Conservation (phyloP, 2,797 vertebrate genomes). For the Phrynocephalus vlangalii region DNA sequence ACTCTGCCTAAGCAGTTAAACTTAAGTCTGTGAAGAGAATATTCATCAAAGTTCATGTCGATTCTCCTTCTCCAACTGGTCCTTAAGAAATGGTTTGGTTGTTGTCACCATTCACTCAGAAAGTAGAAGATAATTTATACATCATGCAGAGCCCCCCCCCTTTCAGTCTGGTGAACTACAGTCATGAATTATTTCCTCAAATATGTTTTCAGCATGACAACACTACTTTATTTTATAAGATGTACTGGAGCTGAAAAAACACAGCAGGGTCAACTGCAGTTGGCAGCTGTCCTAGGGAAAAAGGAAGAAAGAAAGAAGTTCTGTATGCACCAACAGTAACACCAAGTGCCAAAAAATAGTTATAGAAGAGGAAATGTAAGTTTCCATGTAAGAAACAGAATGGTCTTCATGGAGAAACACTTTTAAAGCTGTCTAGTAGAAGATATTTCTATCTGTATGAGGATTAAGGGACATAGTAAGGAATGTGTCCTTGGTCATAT, state of each 20-base stretch:
- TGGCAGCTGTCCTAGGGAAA: constrained; percentile 16
- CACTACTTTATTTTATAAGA: neutral
- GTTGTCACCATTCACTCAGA: neutral
- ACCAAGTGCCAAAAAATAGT: neutral
- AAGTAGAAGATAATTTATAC: constrained; percentile 23
- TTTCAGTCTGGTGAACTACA: constrained; percentile 2
- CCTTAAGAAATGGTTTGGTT: neutral
- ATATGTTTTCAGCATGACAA: neutral
- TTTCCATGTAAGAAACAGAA: constrained; percentile 17
- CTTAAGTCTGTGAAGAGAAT: neutral
- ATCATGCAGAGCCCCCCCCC: neutral
- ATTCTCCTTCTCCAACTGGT: neutral
- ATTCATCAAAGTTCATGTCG: neutral
- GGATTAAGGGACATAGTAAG: constrained; percentile 49
- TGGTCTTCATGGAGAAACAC: constrained; percentile 10
- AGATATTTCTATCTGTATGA: constrained; percentile 45
- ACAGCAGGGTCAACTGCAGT: neutral
- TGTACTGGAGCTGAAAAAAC: neutral
- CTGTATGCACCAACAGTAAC: constrained; percentile 16
- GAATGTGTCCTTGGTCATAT: constrained; percentile 36
- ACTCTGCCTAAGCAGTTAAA: constrained; percentile 28
- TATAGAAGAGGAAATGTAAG: constrained; percentile 13
- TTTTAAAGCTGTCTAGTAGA: constrained; percentile 9
- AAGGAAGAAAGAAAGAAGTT: constrained; percentile 34
- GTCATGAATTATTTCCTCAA: constrained; percentile 29